Conservation (phyloP, 1,140 invertebrate species). For the Mylabris phalerata region DNA sequence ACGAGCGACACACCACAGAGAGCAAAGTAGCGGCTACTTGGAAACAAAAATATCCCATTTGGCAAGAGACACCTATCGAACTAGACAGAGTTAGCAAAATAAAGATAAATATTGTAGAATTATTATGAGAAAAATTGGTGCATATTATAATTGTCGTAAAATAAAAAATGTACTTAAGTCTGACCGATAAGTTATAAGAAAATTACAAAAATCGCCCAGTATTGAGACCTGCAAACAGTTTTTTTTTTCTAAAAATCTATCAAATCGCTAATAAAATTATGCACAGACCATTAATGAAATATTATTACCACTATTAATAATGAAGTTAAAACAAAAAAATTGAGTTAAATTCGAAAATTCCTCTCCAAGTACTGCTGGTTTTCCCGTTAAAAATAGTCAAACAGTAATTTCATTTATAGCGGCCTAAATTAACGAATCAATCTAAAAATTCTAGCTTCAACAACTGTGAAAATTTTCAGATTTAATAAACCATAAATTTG, state of each 20-base stretch:
- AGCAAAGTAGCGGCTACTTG: constrained; percentile 28
- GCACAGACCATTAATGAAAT: background rate
- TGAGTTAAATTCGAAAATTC: background rate
- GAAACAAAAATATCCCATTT: constrained; percentile 42
- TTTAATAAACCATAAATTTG: too few species aligned
- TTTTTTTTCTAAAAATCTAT: background rate
- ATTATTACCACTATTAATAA: background rate
- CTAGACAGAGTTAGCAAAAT: constrained; percentile 36
- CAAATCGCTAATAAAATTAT: background rate
- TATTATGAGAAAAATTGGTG: too few species aligned
- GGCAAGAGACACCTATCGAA: constrained; percentile 37
- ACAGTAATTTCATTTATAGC: too few species aligned
- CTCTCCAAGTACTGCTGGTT: background rate
- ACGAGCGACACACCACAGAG: constrained; percentile 16
- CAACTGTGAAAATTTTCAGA: too few species aligned
- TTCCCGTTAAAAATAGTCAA: background rate
- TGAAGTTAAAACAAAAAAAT: background rate
- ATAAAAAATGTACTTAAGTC: too few species aligned
- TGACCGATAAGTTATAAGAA: too few species aligned
- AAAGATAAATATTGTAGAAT: constrained; percentile 25
- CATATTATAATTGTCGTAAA: too few species aligned
- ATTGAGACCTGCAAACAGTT: too few species aligned
- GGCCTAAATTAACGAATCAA: too few species aligned
- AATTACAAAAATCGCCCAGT: too few species aligned
- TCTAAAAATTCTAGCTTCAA: too few species aligned